phyloP scores from a whole-genome alignment of 1,140 invertebrate species.

The Stegodyphus dumicola region DNA sequence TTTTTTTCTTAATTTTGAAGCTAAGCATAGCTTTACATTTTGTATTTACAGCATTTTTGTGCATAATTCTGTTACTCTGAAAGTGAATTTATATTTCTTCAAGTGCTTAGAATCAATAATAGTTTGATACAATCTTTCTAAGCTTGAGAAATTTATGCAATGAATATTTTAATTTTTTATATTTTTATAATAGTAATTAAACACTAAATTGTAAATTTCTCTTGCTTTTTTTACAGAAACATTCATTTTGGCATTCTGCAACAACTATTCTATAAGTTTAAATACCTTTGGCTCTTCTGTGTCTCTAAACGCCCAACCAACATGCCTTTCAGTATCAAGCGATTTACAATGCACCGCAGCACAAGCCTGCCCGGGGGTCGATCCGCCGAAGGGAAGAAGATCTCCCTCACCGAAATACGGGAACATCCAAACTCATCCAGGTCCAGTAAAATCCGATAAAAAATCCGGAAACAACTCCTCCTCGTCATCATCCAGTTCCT shows the following conservation, averaged over 20 bases:
- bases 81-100: not conserved
- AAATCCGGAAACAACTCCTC: not conserved
- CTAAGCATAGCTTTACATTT: not conserved
- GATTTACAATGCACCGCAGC: constrained; percentile 58
- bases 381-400: constrained; percentile 42
- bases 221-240: not conserved
- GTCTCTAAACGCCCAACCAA: not conserved
- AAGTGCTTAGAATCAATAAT: not conserved
- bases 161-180: not conserved
- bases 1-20: not conserved
- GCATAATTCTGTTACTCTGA: not conserved
- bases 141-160: not conserved
- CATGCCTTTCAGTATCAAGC: constrained; percentile 61
- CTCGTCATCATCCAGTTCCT: not conserved
- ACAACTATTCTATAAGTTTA: not conserved
- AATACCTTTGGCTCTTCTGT: not conserved
- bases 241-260: not conserved
- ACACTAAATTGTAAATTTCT: not conserved
- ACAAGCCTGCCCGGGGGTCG: constrained; percentile 55
- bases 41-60: not conserved
- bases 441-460: constrained; percentile 32
- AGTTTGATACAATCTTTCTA: not conserved
- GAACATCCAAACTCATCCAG: constrained; percentile 14
- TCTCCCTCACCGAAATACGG: constrained; percentile 43
- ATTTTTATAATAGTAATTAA: not conserved